phyloP scores from a whole-genome alignment of 1,140 invertebrate genomes.

The Cyphomyrmex costatus region DNA sequence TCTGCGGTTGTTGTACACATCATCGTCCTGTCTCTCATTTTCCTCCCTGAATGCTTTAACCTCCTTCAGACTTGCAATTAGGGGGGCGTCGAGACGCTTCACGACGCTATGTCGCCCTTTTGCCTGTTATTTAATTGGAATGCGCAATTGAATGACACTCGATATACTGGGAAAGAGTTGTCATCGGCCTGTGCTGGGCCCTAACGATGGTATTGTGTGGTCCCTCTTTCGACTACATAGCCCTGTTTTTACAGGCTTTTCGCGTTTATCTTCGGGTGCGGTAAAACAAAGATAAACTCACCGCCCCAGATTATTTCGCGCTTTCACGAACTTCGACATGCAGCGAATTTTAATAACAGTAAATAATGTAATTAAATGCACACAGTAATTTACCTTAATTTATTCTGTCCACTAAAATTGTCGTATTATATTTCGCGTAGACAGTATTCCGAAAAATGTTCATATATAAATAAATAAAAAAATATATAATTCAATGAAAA shows the following conservation, averaged over 20 bases:
- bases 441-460: not conserved
- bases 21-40: slow-evolving; percentile 23
- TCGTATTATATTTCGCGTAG: not conserved
- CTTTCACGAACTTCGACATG: not conserved
- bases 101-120: slow-evolving; percentile 86
- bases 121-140: slow-evolving; percentile 87
- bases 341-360: slow-evolving; percentile 13
- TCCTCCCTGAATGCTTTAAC: slow-evolving; percentile 54
- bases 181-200: slow-evolving; percentile 69
- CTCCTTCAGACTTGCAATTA: slow-evolving; percentile 83
- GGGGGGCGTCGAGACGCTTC: slow-evolving; percentile 83
- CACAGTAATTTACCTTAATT: not conserved
- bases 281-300: slow-evolving; percentile 38
- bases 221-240: slow-evolving; percentile 71
- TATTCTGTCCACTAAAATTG: not conserved
- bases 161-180: slow-evolving; percentile 81
- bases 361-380: slow-evolving; percentile 34
- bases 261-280: slow-evolving; percentile 54
- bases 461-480: not conserved
- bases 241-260: slow-evolving; percentile 56
- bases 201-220: slow-evolving; percentile 79
- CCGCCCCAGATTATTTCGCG: not conserved
- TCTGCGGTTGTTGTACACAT: slow-evolving; percentile 70
- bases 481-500: not conserved
- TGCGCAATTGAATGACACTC: slow-evolving; percentile 87